Conservation (phyloP, 2,113 vertebrate genomes). For the Pachycephala philippinensis region DNA sequence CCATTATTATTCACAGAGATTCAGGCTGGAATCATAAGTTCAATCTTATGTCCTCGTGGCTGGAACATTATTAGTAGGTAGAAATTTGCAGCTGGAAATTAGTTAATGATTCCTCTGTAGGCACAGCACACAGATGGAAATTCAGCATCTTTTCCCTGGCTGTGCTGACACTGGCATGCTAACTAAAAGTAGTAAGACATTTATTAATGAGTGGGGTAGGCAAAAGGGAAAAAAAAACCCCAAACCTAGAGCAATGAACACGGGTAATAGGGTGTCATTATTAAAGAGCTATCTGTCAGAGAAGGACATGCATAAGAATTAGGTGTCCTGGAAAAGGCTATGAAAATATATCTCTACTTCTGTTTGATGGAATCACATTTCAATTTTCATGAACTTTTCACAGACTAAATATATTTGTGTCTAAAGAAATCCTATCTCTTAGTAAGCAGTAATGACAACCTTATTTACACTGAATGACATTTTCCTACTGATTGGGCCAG, state of each 20-base stretch:
- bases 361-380: constrained; percentile 27
- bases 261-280: constrained; percentile 7
- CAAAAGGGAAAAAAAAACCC: background rate
- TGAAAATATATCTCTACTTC: background rate
- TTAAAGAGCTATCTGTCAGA: constrained; percentile 3
- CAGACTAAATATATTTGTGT: background rate
- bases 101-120: background rate
- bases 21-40: background rate
- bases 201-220: constrained; percentile 1
- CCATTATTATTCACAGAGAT: background rate
- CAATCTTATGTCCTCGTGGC: background rate
- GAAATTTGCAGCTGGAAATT: constrained; percentile 5
- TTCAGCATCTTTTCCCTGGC: background rate
- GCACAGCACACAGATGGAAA: background rate
- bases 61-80: background rate
- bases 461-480: background rate
- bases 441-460: background rate
- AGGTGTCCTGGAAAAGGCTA: background rate
- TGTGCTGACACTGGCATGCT: background rate
- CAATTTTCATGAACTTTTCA: constrained; percentile 44
- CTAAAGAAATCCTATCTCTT: background rate
- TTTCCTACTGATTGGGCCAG: background rate
- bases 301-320: constrained; percentile 5
- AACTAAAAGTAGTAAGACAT: background rate
- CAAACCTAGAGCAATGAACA: background rate